Evolutionary conservation across 1,140 invertebrate genomes (phyloP).

Genomic region (Apis dorsata): DNA sequence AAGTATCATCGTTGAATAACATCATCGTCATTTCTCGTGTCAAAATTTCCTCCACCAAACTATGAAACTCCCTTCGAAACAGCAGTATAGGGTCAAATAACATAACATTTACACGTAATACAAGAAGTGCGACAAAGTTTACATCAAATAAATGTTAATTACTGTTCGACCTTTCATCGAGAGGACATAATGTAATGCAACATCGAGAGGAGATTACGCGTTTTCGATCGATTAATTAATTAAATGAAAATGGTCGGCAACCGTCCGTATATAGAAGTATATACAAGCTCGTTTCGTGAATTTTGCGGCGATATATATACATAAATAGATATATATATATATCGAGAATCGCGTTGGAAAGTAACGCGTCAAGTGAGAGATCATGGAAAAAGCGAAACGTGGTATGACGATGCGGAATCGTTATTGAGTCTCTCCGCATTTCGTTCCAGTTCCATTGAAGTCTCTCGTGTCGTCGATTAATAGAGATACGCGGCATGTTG

Average conservation of each 20-base stretch:
- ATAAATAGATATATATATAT: background rate
- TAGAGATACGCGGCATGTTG: constrained; percentile 3
- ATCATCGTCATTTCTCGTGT: too few relatives aligned
- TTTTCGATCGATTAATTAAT: constrained; percentile 53
- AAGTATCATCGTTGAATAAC: background rate
- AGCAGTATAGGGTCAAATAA: background rate
- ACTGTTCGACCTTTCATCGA: background rate
- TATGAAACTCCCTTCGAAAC: background rate
- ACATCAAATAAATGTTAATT: constrained; percentile 24
- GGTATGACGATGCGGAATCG: constrained; percentile 60
- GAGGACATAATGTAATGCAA: constrained; percentile 45
- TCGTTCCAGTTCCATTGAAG: constrained; percentile 16
- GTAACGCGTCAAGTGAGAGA: constrained; percentile 50
- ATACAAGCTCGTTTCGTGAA: background rate
- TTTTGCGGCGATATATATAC: background rate
- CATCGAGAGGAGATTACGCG: constrained; percentile 36
- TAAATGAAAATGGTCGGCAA: constrained; percentile 40
- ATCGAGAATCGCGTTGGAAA: constrained; percentile 11
- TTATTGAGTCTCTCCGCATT: constrained; percentile 35
- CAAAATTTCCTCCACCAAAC: background rate
- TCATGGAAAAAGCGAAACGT: constrained; percentile 62
- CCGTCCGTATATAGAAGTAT: background rate
- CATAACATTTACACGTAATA: background rate
- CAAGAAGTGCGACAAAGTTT: constrained; percentile 15
- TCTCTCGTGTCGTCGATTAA: constrained; percentile 36